Evolutionary conservation across 2,888 invertebrate genomes (phyloP).

Genomic region (Synergus laeviventris): DNA sequence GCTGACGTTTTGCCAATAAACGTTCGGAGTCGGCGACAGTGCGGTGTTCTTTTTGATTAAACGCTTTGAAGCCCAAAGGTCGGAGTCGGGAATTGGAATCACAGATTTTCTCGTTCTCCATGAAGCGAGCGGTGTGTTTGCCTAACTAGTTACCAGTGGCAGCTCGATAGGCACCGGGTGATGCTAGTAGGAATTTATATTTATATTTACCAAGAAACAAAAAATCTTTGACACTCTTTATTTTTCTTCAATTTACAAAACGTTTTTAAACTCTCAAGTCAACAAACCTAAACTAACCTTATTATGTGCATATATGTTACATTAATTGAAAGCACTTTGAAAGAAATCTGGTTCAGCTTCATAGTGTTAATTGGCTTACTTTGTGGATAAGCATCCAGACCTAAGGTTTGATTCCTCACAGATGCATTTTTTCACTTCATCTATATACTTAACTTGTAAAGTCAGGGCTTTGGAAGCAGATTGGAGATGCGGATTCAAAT

Average conservation of each 20-base stretch:
- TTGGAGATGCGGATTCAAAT: slow-evolving; percentile 23
- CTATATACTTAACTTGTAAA: not conserved
- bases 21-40: slow-evolving; percentile 47
- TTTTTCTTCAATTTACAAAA: not conserved
- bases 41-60: slow-evolving; percentile 55
- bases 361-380: not conserved
- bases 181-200: not conserved
- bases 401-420: no score
- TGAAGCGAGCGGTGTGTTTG: not conserved
- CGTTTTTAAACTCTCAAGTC: not conserved
- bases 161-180: slow-evolving; percentile 11
- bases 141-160: slow-evolving; percentile 23
- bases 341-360: not conserved
- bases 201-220: not conserved
- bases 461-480: not conserved
- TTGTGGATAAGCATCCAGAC: no score
- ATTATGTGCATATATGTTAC: not conserved
- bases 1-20: slow-evolving; percentile 50
- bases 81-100: slow-evolving; percentile 53
- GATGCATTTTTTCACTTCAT: no score
- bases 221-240: not conserved
- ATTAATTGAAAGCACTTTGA: not conserved
- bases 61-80: slow-evolving; percentile 51
- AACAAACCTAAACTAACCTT: not conserved
- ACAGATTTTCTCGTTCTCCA: slow-evolving; percentile 46